Percentiles rank a stretch among this genome's conserved stretches.
These are phyloP conservation scores for Brachionus sp. DNA, from an alignment of 1,140 invertebrate genomes.

Conservation along the genomic window DNA sequence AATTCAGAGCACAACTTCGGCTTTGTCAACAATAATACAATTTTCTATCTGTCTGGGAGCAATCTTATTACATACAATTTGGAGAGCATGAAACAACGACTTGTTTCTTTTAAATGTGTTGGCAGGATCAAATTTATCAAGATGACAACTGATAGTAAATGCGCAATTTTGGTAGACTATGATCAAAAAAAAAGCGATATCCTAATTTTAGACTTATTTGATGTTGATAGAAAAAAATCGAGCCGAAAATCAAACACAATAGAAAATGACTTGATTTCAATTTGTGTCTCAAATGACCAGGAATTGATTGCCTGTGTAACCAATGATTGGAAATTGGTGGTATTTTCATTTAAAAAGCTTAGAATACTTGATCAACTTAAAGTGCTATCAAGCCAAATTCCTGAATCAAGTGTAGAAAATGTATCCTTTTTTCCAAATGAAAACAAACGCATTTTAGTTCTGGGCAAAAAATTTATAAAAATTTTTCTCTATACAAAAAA, in stretches of 20 bases:
- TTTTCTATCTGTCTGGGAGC: neutral
- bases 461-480: slow-evolving; percentile 6
- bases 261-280: neutral
- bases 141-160: neutral
- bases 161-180: neutral
- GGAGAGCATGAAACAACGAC: neutral
- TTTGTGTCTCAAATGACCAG: neutral
- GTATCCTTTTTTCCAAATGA: slow-evolving; percentile 12
- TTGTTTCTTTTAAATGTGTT: neutral
- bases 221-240: neutral
- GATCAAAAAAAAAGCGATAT: neutral
- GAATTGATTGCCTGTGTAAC: neutral
- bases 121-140: neutral
- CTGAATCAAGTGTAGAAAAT: neutral
- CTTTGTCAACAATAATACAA: neutral
- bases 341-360: neutral
- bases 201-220: neutral
- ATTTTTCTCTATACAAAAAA: slow-evolving; percentile 38
- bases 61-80: neutral
- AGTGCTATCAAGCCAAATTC: neutral
- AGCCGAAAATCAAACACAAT: neutral
- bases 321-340: neutral
- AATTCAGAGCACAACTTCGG: slow-evolving; percentile 1
- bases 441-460: neutral
- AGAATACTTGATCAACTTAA: neutral